These are phyloP conservation scores for Eupithecia inturbata DNA, from an alignment of 2,888 invertebrate genomes.

Conservation along the genomic window DNA sequence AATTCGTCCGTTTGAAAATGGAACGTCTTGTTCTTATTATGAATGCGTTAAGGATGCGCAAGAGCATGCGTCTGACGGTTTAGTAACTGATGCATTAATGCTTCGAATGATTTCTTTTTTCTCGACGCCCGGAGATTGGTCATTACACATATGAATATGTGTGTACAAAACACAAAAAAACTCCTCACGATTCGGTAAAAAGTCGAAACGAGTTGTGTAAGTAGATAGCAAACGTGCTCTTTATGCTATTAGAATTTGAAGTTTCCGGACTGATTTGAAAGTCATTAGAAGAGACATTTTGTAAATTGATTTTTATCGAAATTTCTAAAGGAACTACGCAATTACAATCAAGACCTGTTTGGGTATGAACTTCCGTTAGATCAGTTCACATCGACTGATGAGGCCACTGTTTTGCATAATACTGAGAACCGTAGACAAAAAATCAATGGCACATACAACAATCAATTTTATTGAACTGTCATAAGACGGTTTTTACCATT, in stretches of 20 bases:
- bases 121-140: constrained; percentile 80
- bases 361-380: constrained; percentile 36
- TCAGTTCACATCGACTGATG: constrained; percentile 10
- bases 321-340: constrained; percentile 48
- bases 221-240: constrained; percentile 80
- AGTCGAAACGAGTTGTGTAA: constrained; percentile 74
- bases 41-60: constrained; percentile 81
- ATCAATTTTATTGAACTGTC: background rate
- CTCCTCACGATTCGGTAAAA: constrained; percentile 79
- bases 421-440: constrained; percentile 8
- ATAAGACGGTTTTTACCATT: background rate
- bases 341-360: constrained; percentile 39
- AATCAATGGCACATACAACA: constrained; percentile 4
- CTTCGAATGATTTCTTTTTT: constrained; percentile 74
- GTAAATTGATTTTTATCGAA: constrained; percentile 57
- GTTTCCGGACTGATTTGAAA: constrained; percentile 79
- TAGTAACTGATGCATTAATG: constrained; percentile 84
- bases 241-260: constrained; percentile 77
- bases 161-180: constrained; percentile 75
- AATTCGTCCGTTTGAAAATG: constrained; percentile 75
- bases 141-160: constrained; percentile 83
- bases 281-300: constrained; percentile 56
- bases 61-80: constrained; percentile 81
- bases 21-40: constrained; percentile 80
- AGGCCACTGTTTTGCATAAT: constrained; percentile 11